phyloP scores from a whole-genome alignment of 23 tunicate species.

The Clavelina lepadiformis region DNA sequence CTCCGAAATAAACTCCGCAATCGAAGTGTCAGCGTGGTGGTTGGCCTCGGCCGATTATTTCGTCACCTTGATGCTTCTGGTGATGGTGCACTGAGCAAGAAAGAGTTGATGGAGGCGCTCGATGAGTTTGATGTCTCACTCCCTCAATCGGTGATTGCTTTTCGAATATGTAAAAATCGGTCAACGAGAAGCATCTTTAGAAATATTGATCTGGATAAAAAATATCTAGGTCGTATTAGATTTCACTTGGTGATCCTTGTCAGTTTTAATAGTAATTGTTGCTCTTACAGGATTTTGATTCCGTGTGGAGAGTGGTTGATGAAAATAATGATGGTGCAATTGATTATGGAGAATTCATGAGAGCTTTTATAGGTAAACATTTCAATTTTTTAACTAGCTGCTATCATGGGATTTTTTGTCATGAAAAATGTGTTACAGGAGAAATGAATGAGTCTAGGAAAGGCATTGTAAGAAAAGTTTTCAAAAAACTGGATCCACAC shows the following conservation, averaged over 20 bases:
- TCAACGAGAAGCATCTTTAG: too few relatives aligned
- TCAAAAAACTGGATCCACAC: conserved; percentile 86
- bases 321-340: conserved; percentile 85
- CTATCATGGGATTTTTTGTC: neutral
- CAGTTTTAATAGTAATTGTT: too few relatives aligned
- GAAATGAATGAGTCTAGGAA: conserved; percentile 81
- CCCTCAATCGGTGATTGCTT: conserved; percentile 53
- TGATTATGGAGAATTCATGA: conserved; percentile 89
- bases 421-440: conserved; percentile 23
- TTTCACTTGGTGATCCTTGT: too few relatives aligned
- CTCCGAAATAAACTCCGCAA: conserved; percentile 49
- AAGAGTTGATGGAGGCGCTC: conserved; percentile 61
- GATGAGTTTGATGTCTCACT: conserved; percentile 47
- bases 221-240: too few relatives aligned
- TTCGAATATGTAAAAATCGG: too few relatives aligned
- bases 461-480: conserved; percentile 64
- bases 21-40: conserved; percentile 90
- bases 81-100: conserved; percentile 59
- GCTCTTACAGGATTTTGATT: conserved; percentile 65
- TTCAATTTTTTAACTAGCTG: neutral
- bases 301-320: conserved; percentile 94
- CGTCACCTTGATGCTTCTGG: conserved; percentile 75
- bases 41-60: conserved; percentile 79
- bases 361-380: conserved; percentile 76
- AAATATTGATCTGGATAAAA: too few relatives aligned